These are phyloP conservation scores for Cryptoblepharus egeriae DNA, from an alignment of 2,797 vertebrate species.

Conservation along the genomic window DNA sequence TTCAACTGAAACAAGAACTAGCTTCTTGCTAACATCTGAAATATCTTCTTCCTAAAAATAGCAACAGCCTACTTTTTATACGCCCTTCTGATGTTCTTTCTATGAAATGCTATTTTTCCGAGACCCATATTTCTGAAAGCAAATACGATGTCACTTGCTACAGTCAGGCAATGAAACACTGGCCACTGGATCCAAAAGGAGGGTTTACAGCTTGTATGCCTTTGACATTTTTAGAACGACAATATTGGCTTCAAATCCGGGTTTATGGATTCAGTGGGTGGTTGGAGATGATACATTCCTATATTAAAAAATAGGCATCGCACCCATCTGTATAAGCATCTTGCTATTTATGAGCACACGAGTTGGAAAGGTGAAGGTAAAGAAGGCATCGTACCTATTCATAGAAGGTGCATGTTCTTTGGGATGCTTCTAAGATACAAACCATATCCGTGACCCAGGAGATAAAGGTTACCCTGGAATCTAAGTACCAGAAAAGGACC, in stretches of 20 bases:
- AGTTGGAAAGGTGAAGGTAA: not conserved
- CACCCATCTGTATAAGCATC: too few species aligned
- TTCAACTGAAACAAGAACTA: conserved; percentile 66
- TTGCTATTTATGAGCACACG: not conserved
- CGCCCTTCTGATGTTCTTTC: conserved; percentile 51
- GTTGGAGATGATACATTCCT: too few species aligned
- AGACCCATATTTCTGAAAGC: conserved; percentile 17
- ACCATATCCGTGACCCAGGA: not conserved
- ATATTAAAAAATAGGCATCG: too few species aligned
- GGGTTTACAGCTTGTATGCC: too few species aligned
- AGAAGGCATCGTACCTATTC: too few species aligned
- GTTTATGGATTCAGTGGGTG: not conserved
- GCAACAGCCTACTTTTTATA: conserved; percentile 65
- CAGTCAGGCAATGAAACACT: not conserved
- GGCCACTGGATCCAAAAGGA: not conserved
- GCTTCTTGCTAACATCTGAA: conserved; percentile 61
- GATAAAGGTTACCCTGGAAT: not conserved
- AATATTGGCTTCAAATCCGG: not conserved
- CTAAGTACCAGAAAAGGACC: not conserved
- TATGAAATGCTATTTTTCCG: conserved; percentile 57
- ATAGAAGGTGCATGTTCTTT: too few species aligned
- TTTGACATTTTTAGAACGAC: not conserved
- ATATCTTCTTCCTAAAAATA: conserved; percentile 63
- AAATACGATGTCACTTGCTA: not conserved
- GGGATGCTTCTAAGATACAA: not conserved